A percentile compares a stretch with the other conserved stretches of the same genome.
These are phyloP conservation scores for Conus canariensis DNA, from an alignment of 2,888 invertebrate species.

Conservation along the genomic window DNA sequence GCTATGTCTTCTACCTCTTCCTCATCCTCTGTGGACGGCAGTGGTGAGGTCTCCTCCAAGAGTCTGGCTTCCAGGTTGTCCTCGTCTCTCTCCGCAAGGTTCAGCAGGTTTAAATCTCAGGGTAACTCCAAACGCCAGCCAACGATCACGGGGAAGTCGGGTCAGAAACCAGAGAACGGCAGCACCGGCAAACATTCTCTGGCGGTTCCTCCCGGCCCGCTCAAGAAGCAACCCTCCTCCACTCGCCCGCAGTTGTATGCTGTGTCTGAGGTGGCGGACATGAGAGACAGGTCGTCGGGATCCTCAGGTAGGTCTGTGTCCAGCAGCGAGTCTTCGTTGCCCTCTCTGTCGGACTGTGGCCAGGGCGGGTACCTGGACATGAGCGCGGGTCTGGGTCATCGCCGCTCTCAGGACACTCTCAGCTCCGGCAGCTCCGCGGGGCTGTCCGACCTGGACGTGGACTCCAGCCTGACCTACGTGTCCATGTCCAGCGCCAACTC, in stretches of 20 bases:
- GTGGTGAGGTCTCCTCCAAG: constrained; percentile 25
- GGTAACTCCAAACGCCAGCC: constrained; percentile 64
- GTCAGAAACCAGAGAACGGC: neutral
- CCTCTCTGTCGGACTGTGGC: constrained; percentile 49
- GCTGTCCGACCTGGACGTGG: constrained; percentile 58
- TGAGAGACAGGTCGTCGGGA: neutral
- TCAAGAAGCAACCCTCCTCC: constrained; percentile 46
- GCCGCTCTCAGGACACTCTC: constrained; percentile 19
- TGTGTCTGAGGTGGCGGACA: neutral
- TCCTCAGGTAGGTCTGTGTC: constrained; percentile 34
- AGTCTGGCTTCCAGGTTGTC: constrained; percentile 56
- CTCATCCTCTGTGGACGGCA: constrained; percentile 39
- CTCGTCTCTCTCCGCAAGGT: neutral
- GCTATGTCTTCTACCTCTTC: constrained; percentile 57
- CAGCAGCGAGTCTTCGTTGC: constrained; percentile 48
- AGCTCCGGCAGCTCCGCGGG: constrained; percentile 53
- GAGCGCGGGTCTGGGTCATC: constrained; percentile 34
- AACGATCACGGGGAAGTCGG: constrained; percentile 55
- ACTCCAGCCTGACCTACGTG: constrained; percentile 64
- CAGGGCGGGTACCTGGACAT: constrained; percentile 60
- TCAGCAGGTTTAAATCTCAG: constrained; percentile 3
- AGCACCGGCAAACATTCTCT: neutral
- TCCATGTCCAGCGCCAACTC: constrained; percentile 66
- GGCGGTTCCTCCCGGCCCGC: neutral
- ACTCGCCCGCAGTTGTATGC: neutral